Evolutionary conservation across 2,888 invertebrate genomes (phyloP).

Genomic region (Criorhina ranunculi): DNA sequence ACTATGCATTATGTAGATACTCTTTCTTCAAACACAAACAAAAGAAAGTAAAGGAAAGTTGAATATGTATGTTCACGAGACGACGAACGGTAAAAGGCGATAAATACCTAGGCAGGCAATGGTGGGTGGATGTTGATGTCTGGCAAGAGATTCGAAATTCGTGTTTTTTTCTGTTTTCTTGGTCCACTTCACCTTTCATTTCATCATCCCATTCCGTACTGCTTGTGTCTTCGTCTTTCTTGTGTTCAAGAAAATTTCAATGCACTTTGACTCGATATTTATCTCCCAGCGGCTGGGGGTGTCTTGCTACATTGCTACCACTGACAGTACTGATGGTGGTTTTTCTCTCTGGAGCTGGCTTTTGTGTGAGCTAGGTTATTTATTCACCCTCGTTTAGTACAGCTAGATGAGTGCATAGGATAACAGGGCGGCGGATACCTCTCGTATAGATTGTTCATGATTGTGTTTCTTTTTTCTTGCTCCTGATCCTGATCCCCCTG

Average conservation of each 20-base stretch:
- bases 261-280: conserved; percentile 68
- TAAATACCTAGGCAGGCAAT: conserved; percentile 44
- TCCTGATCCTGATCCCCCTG: background rate
- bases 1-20: conserved; percentile 71
- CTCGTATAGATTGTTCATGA: conserved; percentile 51
- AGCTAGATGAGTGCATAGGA: conserved; percentile 59
- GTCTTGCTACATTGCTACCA: conserved; percentile 4
- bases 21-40: conserved; percentile 56
- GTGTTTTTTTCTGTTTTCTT: conserved; percentile 66
- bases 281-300: conserved; percentile 39
- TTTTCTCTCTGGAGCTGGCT: conserved; percentile 44
- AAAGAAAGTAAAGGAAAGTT: conserved; percentile 72
- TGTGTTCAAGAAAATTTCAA: conserved; percentile 56
- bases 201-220: conserved; percentile 13
- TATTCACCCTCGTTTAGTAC: conserved; percentile 71
- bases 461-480: conserved; percentile 40
- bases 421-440: conserved; percentile 43
- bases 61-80: conserved; percentile 56
- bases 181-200: conserved; percentile 73
- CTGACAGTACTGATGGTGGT: conserved; percentile 21
- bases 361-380: conserved; percentile 65
- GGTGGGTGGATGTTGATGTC: conserved; percentile 47
- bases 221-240: conserved; percentile 18
- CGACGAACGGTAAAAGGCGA: conserved; percentile 47
- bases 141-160: conserved; percentile 55